Base-by-base conservation (phyloP, 2,113 vertebrate species). In the Nothobranchius kuhntae region DNA sequence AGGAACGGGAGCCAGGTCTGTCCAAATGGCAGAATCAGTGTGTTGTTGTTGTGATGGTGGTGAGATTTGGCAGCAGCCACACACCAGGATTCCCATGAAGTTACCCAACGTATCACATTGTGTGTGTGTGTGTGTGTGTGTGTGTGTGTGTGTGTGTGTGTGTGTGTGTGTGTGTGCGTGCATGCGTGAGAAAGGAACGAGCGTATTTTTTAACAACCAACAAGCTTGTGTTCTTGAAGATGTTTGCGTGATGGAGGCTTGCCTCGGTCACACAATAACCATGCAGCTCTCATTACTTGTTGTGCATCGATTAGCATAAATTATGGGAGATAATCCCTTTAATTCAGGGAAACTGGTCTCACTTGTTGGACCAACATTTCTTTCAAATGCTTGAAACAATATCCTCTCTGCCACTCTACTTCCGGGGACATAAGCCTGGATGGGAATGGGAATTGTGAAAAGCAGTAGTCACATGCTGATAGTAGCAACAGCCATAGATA, bases 231-330 rank as follows among this genome's bases (percentile, higher is more conserved):
- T 30, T 30, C 30, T 30, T 30, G 73, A 59, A 72, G 46, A 6
- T 7, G 67, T 7, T 36, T 17, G 77, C 38, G 60, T 76, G 82
- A 69, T 67, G 46, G 73, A 66, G 71, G 61, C 55, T 40, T 55
- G 44, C 79, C 66, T 40, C 38, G 38, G 67, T 70, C 74, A 47
- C 83, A 84, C 81, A 87, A 80, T 73, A 80, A 21, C 84, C 78
- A 82, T 54, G 54, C 68, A 62, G 75, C 84, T 83, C 84, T 86
- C 68, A 61, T 85, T 90, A 83, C 78, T 80, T 66, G n/a, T 61
- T 86, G 68, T 42, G 88, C 86, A 90, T 87, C 76, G 24, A 91
- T 93, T 92, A 89, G 53, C 90, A 93, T 93, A 89, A 80, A 83
- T 91, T 89, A 89, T 78, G 61, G 62, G 67, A 61, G 81, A 83